These are phyloP conservation scores for Raphicerus campestris DNA, from an alignment of 2,113 vertebrate species.

Conservation along the genomic window DNA sequence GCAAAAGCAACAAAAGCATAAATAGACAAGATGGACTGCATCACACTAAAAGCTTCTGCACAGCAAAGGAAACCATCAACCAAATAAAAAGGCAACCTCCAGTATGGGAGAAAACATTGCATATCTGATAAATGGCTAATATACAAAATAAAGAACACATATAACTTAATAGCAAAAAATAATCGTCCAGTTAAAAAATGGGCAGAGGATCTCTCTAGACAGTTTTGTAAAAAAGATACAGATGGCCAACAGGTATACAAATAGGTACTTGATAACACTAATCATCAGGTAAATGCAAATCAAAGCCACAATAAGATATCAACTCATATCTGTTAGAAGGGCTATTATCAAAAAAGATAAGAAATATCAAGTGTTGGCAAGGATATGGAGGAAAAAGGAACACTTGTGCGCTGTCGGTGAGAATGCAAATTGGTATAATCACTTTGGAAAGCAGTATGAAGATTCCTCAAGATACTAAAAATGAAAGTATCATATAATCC, in stretches of 20 bases:
- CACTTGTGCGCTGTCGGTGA: background rate
- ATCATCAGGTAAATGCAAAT: background rate
- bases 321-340: too few species aligned
- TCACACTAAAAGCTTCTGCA: background rate
- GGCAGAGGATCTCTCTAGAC: background rate
- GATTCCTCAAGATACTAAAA: background rate
- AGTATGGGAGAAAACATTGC: background rate
- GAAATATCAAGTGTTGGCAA: background rate
- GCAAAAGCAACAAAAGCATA: background rate
- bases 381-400: background rate
- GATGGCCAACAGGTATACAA: background rate
- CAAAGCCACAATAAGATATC: background rate
- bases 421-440: background rate
- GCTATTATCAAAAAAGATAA: background rate
- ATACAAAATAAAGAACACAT: background rate
- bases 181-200: background rate
- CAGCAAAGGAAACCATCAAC: background rate
- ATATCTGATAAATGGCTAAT: too few species aligned
- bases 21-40: background rate
- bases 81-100: background rate
- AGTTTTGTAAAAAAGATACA: background rate
- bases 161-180: background rate
- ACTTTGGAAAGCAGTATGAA: background rate
- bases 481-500: background rate
- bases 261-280: background rate